A percentile compares a stretch with the other conserved stretches of the same genome.
Conservation (phyloP, 2,888 invertebrate species). For the Notodonta ziczac region DNA sequence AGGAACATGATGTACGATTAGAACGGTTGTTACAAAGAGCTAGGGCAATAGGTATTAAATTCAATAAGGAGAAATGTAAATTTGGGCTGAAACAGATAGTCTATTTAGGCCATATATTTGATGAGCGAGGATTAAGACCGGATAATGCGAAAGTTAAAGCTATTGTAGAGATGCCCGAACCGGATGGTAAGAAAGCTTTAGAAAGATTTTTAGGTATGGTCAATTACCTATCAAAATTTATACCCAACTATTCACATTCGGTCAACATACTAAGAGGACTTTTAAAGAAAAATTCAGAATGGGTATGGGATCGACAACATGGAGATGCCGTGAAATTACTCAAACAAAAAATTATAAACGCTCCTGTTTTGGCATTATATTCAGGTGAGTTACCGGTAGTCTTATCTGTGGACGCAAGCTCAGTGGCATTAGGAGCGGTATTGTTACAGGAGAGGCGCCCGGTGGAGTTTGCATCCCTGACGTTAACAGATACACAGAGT, state of each 20-base stretch:
- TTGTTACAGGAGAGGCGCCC: constrained; percentile 26
- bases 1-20: neutral
- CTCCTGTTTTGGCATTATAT: neutral
- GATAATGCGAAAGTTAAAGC: neutral
- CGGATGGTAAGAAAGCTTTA: constrained; percentile 9
- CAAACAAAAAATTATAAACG: neutral
- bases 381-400: neutral
- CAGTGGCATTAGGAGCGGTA: constrained; percentile 22
- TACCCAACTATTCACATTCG: constrained; percentile 20
- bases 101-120: constrained; percentile 1
- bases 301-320: constrained; percentile 18
- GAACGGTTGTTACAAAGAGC: neutral
- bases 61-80: neutral
- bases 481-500: constrained; percentile 26
- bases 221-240: constrained; percentile 25
- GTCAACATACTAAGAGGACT: constrained; percentile 8
- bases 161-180: neutral
- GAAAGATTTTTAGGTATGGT: constrained; percentile 29
- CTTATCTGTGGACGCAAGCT: constrained; percentile 23
- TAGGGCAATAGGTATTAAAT: neutral
- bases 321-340: neutral
- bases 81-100: neutral
- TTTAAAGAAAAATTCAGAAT: constrained; percentile 18
- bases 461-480: constrained; percentile 26
- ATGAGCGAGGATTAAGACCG: neutral